Evolutionary conservation across 2,888 invertebrate genomes (phyloP).

Genomic region (Tineola bisselliella): DNA sequence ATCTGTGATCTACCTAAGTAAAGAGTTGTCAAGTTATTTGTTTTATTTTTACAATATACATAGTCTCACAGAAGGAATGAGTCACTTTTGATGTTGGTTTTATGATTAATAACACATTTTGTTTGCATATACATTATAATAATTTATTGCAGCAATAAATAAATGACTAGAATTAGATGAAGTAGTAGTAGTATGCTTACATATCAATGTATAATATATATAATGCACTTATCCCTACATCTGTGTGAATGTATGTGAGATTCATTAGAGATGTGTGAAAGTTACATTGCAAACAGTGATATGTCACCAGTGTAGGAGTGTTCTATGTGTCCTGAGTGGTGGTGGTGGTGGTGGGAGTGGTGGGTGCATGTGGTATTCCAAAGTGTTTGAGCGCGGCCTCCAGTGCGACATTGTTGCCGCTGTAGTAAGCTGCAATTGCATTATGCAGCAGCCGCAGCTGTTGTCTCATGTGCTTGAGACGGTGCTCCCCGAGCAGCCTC

Average conservation of each 20-base stretch:
- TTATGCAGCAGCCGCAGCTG: slow-evolving; percentile 95
- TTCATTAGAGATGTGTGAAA: too few species aligned
- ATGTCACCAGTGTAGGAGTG: too few species aligned
- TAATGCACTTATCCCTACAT: too few species aligned
- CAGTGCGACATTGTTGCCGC: slow-evolving; percentile 92
- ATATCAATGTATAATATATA: too few species aligned
- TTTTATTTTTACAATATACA: not conserved
- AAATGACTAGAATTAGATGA: not conserved
- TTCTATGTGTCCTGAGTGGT: too few species aligned
- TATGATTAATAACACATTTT: not conserved
- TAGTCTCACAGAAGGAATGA: too few species aligned
- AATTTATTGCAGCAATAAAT: too few species aligned
- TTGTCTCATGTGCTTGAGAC: slow-evolving; percentile 99
- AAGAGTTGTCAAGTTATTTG: not conserved
- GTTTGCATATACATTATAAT: not conserved
- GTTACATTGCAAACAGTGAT: too few species aligned
- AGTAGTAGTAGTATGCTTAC: too few species aligned
- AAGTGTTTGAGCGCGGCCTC: slow-evolving; percentile 96
- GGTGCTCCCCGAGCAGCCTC: slow-evolving; percentile 96
- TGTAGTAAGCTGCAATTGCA: slow-evolving; percentile 96
- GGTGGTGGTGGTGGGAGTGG: slow-evolving; percentile 18
- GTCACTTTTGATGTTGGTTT: too few species aligned
- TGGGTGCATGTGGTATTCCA: slow-evolving; percentile 72
- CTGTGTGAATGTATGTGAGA: too few species aligned
- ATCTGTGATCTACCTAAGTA: not conserved